Conservation (phyloP, 2,888 invertebrate species). For the Elegia similella region DNA sequence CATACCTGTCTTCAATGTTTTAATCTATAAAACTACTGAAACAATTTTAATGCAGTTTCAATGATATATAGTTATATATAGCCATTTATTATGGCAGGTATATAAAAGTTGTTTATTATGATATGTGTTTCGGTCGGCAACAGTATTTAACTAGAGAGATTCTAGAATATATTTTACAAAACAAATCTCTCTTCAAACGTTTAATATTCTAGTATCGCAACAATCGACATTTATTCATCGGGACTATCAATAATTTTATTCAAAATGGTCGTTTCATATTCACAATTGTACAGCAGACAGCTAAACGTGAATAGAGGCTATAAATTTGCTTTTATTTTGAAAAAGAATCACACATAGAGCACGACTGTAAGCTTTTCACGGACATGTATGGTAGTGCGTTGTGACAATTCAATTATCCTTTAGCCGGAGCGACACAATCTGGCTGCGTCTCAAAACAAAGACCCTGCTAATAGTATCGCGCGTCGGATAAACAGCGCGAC, state of each 20-base stretch:
- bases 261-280: conserved; percentile 11
- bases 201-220: conserved; percentile 3
- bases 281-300: not conserved
- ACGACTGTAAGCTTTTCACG: conserved; percentile 33
- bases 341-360: conserved; percentile 25
- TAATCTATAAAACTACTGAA: no score
- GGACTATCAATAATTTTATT: conserved; percentile 9
- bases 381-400: conserved; percentile 48
- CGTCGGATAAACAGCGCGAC: conserved; percentile 72
- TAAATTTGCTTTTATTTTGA: conserved; percentile 17
- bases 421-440: conserved; percentile 62
- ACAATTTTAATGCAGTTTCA: no score
- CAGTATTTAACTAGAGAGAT: no score
- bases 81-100: no score
- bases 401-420: conserved; percentile 71
- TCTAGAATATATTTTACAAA: not conserved
- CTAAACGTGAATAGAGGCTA: not conserved
- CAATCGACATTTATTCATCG: conserved; percentile 8
- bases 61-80: no score
- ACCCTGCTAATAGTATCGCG: conserved; percentile 70
- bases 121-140: no score
- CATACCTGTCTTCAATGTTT: no score
- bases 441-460: conserved; percentile 72
- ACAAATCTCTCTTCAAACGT: not conserved
- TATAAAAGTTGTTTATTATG: no score